Evolutionary conservation across 2,888 invertebrate species (phyloP).

Genomic region (Andrena fulva): DNA sequence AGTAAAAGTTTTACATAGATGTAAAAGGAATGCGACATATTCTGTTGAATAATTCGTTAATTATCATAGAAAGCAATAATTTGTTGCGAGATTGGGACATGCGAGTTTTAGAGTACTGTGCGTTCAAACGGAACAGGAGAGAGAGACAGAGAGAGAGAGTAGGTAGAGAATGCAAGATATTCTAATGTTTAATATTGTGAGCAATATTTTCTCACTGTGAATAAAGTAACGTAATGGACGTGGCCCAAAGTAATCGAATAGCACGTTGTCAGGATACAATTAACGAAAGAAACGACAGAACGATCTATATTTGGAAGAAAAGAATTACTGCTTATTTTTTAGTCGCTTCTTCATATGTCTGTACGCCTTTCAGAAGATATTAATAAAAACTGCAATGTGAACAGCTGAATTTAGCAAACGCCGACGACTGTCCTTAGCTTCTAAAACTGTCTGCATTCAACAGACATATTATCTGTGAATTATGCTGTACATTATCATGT

Average conservation of each 20-base stretch:
- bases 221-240: conserved; percentile 46
- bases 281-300: conserved; percentile 23
- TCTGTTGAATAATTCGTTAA: conserved; percentile 58
- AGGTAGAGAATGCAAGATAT: conserved; percentile 48
- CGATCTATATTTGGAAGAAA: conserved; percentile 47
- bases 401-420: conserved; percentile 44
- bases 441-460: conserved; percentile 33
- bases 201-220: conserved; percentile 65
- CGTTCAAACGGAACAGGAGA: conserved; percentile 30
- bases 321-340: conserved; percentile 41
- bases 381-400: conserved; percentile 73
- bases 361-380: conserved; percentile 69
- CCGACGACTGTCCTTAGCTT: conserved; percentile 53
- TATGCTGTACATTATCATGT: conserved; percentile 81
- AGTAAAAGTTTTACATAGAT: conserved; percentile 53
- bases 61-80: conserved; percentile 68
- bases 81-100: conserved; percentile 58
- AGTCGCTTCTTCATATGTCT: conserved; percentile 73
- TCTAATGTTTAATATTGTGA: conserved; percentile 54
- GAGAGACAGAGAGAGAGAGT: conserved; percentile 2
- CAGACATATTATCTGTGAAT: conserved; percentile 66
- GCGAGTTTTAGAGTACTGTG: conserved; percentile 49
- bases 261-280: conserved; percentile 28
- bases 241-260: conserved; percentile 38
- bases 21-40: conserved; percentile 39